A percentile compares a stretch with the other conserved stretches of the same genome.
Evolutionary conservation across 1,140 invertebrate genomes (phyloP).

Genomic region (Diplogasteroides magnus): DNA sequence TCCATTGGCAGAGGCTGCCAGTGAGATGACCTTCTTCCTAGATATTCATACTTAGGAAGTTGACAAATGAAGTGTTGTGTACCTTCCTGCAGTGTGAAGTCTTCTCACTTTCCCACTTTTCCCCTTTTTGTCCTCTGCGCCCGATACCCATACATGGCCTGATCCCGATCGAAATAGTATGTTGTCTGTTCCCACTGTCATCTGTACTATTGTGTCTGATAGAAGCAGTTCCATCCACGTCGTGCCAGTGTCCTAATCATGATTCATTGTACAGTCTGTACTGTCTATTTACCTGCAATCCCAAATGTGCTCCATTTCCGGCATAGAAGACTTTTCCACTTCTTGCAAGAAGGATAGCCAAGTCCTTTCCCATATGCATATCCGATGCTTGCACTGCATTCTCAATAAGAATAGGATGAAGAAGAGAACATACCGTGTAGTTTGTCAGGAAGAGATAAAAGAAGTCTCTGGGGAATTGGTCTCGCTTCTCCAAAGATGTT

Average conservation of each 20-base stretch:
- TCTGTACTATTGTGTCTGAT: conserved; percentile 41
- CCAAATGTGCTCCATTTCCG: conserved; percentile 41
- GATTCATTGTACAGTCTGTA: not conserved
- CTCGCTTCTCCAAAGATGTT: conserved; percentile 34
- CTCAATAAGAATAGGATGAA: not conserved
- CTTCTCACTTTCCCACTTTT: conserved; percentile 29
- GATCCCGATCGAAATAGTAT: conserved; percentile 47
- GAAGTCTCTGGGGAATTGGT: conserved; percentile 21
- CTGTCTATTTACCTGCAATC: conserved; percentile 27
- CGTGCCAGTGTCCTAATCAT: conserved; percentile 34
- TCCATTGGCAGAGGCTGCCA: conserved; percentile 33
- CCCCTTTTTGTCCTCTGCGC: conserved; percentile 23
- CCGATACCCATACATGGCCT: conserved; percentile 45
- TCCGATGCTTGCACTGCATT: conserved; percentile 37
- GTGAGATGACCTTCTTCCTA: conserved; percentile 34
- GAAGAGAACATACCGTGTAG: conserved; percentile 13
- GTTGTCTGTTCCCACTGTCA: conserved; percentile 35
- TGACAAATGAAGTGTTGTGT: conserved; percentile 4
- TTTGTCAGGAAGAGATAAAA: conserved; percentile 19
- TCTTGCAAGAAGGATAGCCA: conserved; percentile 46
- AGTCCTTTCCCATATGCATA: conserved; percentile 39
- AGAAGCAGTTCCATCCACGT: conserved; percentile 43
- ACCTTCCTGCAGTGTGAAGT: conserved; percentile 42
- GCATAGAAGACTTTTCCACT: conserved; percentile 50
- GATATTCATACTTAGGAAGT: not conserved